Evolutionary conservation across 2,113 vertebrate genomes (phyloP).

Genomic region (Isichthys henryi): DNA sequence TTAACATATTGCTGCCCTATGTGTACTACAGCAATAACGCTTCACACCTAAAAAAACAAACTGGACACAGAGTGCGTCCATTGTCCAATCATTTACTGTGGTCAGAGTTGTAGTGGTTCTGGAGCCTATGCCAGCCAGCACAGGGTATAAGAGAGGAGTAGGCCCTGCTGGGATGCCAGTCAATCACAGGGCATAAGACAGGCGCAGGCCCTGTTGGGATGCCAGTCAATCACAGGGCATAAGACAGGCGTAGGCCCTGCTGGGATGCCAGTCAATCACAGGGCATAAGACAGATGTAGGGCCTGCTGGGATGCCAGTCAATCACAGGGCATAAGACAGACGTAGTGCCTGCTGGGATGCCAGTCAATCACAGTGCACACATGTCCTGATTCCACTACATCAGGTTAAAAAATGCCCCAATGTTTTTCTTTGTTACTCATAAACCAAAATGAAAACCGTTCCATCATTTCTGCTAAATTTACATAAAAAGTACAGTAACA

Average conservation of each 20-base stretch:
- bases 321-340: too few species aligned
- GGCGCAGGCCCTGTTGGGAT: too few species aligned
- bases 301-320: too few species aligned
- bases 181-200: too few species aligned
- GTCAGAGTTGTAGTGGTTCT: neutral
- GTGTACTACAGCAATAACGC: neutral
- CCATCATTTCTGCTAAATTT: neutral
- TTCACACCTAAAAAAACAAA: neutral
- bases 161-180: too few species aligned
- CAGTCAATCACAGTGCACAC: neutral
- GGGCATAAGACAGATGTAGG: too few species aligned
- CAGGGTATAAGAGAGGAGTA: neutral
- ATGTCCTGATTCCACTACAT: constrained; percentile 49
- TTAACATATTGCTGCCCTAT: neutral
- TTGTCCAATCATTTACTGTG: neutral
- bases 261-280: too few species aligned
- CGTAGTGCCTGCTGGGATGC: too few species aligned
- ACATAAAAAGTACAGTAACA: neutral
- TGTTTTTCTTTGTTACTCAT: constrained; percentile 45
- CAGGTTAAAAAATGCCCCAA: constrained; percentile 50
- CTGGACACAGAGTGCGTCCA: neutral
- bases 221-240: too few species aligned
- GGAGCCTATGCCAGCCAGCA: neutral
- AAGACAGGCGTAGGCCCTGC: too few species aligned
- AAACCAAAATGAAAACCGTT: constrained; percentile 36